phyloP scores from a whole-genome alignment of 2,113 vertebrate species.

The Acanthochromis polyacanthus region DNA sequence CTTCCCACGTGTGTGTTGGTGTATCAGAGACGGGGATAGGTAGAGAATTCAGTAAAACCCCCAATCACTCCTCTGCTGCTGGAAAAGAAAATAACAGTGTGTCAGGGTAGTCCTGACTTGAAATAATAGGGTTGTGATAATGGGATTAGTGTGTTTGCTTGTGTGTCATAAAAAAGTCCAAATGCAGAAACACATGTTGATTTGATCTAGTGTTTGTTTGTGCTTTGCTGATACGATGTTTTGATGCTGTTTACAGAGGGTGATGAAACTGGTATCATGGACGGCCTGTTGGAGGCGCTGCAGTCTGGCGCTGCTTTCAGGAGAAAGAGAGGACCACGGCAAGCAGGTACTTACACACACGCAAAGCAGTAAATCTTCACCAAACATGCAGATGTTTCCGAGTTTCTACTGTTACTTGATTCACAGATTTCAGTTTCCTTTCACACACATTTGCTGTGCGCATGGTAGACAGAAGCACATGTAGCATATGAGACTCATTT shows the following conservation, averaged over 20 bases:
- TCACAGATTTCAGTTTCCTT: slow-evolving; percentile 35
- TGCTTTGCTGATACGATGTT: slow-evolving; percentile 25
- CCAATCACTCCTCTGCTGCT: slow-evolving; percentile 9
- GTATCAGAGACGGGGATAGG: slow-evolving; percentile 16
- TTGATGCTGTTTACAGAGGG: slow-evolving; percentile 78
- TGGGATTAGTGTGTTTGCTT: neutral
- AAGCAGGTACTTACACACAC: slow-evolving; percentile 80
- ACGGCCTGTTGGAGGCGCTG: slow-evolving; percentile 87
- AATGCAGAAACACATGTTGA: slow-evolving; percentile 6
- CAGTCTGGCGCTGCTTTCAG: slow-evolving; percentile 88
- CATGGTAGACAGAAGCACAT: slow-evolving; percentile 1
- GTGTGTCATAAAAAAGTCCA: slow-evolving; percentile 6
- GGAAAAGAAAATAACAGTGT: slow-evolving; percentile 11
- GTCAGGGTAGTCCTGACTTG: slow-evolving; percentile 15
- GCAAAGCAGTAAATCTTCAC: slow-evolving; percentile 29
- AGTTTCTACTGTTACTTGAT: slow-evolving; percentile 11
- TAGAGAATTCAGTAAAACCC: slow-evolving; percentile 16
- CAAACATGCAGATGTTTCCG: slow-evolving; percentile 35
- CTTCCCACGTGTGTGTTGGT: slow-evolving; percentile 16
- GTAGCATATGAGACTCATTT: slow-evolving; percentile 8
- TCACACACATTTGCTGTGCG: neutral
- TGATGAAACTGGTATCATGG: slow-evolving; percentile 88
- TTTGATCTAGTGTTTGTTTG: slow-evolving; percentile 16
- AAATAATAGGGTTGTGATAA: slow-evolving; percentile 10
- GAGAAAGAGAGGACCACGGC: slow-evolving; percentile 85